Evolutionary conservation across 2,888 invertebrate species (phyloP).

Genomic region (Rhogogaster chlorosoma): DNA sequence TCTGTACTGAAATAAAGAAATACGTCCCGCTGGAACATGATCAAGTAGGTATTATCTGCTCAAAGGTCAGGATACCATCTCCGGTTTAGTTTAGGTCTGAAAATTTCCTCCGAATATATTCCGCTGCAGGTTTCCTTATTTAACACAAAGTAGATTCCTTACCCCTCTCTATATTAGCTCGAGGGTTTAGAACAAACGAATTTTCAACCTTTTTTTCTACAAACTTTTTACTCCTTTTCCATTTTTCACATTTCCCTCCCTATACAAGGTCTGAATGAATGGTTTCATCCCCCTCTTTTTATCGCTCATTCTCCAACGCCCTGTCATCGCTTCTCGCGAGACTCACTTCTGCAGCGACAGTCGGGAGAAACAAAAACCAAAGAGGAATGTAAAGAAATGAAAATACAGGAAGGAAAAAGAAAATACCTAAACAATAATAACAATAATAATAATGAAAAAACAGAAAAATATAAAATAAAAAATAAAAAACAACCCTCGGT

Average conservation of each 20-base stretch:
- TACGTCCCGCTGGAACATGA: background rate
- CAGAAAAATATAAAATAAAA: background rate
- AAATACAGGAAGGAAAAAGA: background rate
- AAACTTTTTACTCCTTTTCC: background rate
- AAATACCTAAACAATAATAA: background rate
- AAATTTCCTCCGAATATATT: no score
- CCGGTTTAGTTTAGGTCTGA: background rate
- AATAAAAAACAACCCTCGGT: background rate
- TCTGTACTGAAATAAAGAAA: background rate
- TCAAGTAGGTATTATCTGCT: background rate
- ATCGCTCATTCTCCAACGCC: conserved; percentile 41
- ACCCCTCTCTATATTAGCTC: background rate
- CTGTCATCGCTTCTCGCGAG: background rate
- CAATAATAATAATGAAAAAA: background rate
- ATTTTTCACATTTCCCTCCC: background rate
- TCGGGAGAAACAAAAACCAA: background rate
- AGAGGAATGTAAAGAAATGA: background rate
- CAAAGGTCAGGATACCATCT: background rate
- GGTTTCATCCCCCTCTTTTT: background rate
- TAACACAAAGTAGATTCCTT: background rate
- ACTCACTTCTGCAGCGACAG: background rate
- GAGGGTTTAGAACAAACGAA: background rate
- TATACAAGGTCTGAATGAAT: background rate
- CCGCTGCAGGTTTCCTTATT: background rate
- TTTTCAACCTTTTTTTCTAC: background rate